Evolutionary conservation across 2,113 vertebrate genomes (phyloP), one percentile per base, ranked within the genome.

Genomic region (Leiothrix lutea): DNA sequence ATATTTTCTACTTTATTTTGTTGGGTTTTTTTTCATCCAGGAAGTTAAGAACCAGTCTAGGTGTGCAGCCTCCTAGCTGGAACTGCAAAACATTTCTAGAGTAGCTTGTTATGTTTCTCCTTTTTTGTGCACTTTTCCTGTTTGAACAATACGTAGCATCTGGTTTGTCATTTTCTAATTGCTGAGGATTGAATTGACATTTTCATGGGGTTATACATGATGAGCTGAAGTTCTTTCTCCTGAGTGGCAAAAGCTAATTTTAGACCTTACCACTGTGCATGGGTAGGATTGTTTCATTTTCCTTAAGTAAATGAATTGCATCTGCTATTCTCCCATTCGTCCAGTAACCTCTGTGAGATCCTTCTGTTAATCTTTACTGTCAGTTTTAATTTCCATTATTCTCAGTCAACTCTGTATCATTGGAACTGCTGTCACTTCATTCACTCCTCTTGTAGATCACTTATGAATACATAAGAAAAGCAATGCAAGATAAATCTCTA

Each of bases 221-320:
- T 58, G 35, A 90, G 54, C 29, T 54, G 50, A 93, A 93, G 67
- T n/a, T 80, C 25, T 91, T 84, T 51, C 87, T 93, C 80, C 85
- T 61, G 51, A 95, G 42, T 42, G 47, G 67, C 47, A 96, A 78
- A 35, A 93, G 60, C 86, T 94, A 92, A 93, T 93, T 95, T 95
- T 92, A 94, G 92, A 73, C 35, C 24, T 88, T 17, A 70, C 62
- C 0, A 0, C 79, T 80, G 71, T 61, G 71, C 19, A 24, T n/a
- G 25, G 51, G 64, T 94, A 58, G 65, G 65, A 84, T 40, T 78
- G 65, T 66, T 79, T 96, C 90, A 50, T 94, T 95, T 95, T 78
- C 75, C 51, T 90, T 31, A 83, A 80, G 94, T 54, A 83, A 36
- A 51, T 54, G 4, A 88, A 90, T 70, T 62, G 38, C 82, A 90